Conservation (phyloP, 2,888 invertebrate species). For the Anodontia alba region DNA sequence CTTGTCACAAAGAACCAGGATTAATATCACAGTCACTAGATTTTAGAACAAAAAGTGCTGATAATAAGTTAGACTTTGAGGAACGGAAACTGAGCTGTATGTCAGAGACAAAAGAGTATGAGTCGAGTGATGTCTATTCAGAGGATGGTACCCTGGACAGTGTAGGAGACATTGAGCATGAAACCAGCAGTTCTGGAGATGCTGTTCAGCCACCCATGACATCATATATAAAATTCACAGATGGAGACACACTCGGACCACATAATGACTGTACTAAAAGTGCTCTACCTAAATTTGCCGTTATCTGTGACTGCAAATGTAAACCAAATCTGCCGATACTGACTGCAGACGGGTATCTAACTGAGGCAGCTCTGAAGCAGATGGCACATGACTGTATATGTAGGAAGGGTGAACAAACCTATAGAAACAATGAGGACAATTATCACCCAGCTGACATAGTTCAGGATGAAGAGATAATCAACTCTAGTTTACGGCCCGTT, state of each 20-base stretch:
- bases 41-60: conserved; percentile 48
- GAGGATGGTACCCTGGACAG: conserved; percentile 46
- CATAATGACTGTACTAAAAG: conserved; percentile 3
- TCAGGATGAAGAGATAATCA: not conserved
- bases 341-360: conserved; percentile 43
- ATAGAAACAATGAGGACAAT: not conserved
- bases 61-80: conserved; percentile 45
- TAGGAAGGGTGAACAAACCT: conserved; percentile 12
- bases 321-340: conserved; percentile 1
- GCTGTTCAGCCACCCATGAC: conserved; percentile 30
- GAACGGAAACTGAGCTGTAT: conserved; percentile 41
- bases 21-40: conserved; percentile 38
- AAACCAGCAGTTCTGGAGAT: conserved; percentile 22
- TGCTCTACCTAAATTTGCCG: not conserved
- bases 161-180: conserved; percentile 27
- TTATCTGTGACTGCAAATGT: conserved; percentile 25
- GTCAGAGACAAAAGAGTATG: conserved; percentile 44
- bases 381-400: conserved; percentile 24
- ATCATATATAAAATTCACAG: conserved; percentile 46
- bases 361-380: conserved; percentile 23
- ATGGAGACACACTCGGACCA: conserved; percentile 30
- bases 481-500: conserved; percentile 40
- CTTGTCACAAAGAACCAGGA: conserved; percentile 23
- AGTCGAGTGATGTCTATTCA: conserved; percentile 48
- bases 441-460: not conserved